These are phyloP conservation scores for Euborellia annulipes DNA, from an alignment of 1,140 invertebrate genomes.

Conservation along the genomic window DNA sequence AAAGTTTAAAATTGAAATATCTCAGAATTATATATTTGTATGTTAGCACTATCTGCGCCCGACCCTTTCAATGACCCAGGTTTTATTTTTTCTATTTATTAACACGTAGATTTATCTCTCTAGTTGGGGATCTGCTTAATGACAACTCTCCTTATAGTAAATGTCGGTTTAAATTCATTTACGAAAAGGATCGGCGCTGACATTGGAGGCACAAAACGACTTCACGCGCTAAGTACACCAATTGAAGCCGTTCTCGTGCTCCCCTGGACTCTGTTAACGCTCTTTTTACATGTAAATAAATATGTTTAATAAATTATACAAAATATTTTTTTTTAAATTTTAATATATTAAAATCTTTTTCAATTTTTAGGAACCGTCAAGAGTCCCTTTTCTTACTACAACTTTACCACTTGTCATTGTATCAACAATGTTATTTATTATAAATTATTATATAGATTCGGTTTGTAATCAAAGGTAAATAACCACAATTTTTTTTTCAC, in stretches of 20 bases:
- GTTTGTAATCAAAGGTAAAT: slow-evolving; percentile 16
- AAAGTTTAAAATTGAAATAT: no score
- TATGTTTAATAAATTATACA: neutral
- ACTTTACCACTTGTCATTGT: neutral
- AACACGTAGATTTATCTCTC: no score
- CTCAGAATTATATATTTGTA: no score
- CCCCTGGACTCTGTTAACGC: slow-evolving; percentile 3
- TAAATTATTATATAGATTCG: slow-evolving; percentile 15
- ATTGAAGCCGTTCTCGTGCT: slow-evolving; percentile 8
- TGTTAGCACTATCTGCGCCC: no score
- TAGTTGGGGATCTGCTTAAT: slow-evolving; percentile 9
- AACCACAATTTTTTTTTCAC: no score
- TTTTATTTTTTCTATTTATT: no score
- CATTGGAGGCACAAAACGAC: slow-evolving; percentile 6
- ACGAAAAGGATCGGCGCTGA: slow-evolving; percentile 4
- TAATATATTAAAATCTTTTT: neutral
- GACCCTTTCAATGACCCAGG: no score
- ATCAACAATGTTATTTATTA: slow-evolving; percentile 13
- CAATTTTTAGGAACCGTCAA: neutral
- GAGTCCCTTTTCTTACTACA: neutral
- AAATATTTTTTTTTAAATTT: neutral
- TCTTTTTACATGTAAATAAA: slow-evolving; percentile 3
- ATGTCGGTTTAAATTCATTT: slow-evolving; percentile 6
- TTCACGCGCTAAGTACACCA: slow-evolving; percentile 5
- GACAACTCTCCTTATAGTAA: neutral